These are phyloP conservation scores for Suricata suricatta DNA, from an alignment of 2,113 vertebrate genomes.

Conservation along the genomic window DNA sequence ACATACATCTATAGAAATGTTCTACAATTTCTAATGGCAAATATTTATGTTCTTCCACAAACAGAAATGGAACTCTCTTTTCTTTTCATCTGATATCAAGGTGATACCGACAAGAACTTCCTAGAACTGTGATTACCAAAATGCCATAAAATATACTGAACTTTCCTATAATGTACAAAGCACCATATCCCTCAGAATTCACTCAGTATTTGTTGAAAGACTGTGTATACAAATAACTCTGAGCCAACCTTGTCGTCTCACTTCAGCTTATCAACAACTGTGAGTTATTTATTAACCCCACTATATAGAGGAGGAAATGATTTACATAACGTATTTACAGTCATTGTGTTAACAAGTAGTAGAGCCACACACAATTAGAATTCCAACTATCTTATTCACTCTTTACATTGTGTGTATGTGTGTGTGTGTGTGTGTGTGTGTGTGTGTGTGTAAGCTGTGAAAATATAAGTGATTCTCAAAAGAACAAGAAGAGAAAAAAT, in stretches of 20 bases:
- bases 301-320: not conserved
- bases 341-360: constrained; percentile 33
- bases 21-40: not conserved
- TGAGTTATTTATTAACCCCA: constrained; percentile 41
- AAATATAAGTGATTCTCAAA: not conserved
- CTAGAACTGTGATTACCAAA: constrained; percentile 4
- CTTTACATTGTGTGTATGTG: not conserved
- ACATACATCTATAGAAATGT: not conserved
- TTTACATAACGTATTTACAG: constrained; percentile 22
- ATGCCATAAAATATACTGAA: constrained; percentile 14
- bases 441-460: not conserved
- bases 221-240: not conserved
- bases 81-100: constrained; percentile 27
- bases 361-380: constrained; percentile 43
- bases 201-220: constrained; percentile 41
- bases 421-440: not conserved
- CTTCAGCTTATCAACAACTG: constrained; percentile 18
- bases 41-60: constrained; percentile 8
- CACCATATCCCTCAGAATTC: not conserved
- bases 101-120: constrained; percentile 16
- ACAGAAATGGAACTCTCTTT: constrained; percentile 11
- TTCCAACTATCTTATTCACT: not conserved
- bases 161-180: constrained; percentile 8
- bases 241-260: not conserved
- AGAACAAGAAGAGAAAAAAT: not conserved